Percentiles rank a stretch among this genome's conserved stretches.
Evolutionary conservation across 2,113 vertebrate species (phyloP).

Genomic region (Syngnathoides biaculeatus): DNA sequence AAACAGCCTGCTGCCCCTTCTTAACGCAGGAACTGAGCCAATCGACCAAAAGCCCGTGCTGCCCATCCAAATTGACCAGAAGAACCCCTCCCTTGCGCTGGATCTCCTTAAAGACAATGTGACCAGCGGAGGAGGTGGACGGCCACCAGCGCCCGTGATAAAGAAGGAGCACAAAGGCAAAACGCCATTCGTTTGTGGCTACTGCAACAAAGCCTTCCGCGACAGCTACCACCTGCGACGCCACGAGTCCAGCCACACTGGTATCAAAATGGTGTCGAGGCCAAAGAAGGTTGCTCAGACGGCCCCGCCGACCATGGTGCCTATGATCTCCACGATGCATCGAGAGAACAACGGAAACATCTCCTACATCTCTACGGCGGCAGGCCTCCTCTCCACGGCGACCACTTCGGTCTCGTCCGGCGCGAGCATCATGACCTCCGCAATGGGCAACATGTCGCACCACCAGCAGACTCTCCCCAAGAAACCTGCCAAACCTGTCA

Average conservation of each 20-base stretch:
- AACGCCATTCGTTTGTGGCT: conserved; percentile 96
- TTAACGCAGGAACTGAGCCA: conserved; percentile 88
- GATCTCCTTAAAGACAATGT: conserved; percentile 92
- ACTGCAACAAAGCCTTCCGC: conserved; percentile 99
- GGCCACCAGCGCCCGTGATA: conserved; percentile 80
- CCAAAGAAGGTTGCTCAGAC: conserved; percentile 93
- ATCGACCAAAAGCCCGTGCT: conserved; percentile 95
- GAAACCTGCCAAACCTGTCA: conserved; percentile 94
- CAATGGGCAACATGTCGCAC: conserved; percentile 54
- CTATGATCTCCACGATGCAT: conserved; percentile 90
- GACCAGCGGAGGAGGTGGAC: conserved; percentile 59
- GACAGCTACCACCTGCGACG: conserved; percentile 99
- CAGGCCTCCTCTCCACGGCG: conserved; percentile 91
- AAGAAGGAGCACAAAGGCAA: conserved; percentile 98
- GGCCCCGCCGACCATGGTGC: conserved; percentile 84
- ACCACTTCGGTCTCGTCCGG: conserved; percentile 89
- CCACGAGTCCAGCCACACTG: conserved; percentile 97
- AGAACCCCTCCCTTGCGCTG: conserved; percentile 81
- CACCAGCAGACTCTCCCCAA: conserved; percentile 82
- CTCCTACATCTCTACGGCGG: conserved; percentile 91
- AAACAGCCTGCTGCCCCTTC: conserved; percentile 94
- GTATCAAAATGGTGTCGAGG: conserved; percentile 96
- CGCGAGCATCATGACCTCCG: conserved; percentile 66
- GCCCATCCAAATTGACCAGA: conserved; percentile 93
- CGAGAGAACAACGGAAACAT: conserved; percentile 86